A percentile compares a stretch with the other conserved stretches of the same genome.
phyloP scores from a whole-genome alignment of 2,888 invertebrate genomes.

The Nomada ruficornis region DNA sequence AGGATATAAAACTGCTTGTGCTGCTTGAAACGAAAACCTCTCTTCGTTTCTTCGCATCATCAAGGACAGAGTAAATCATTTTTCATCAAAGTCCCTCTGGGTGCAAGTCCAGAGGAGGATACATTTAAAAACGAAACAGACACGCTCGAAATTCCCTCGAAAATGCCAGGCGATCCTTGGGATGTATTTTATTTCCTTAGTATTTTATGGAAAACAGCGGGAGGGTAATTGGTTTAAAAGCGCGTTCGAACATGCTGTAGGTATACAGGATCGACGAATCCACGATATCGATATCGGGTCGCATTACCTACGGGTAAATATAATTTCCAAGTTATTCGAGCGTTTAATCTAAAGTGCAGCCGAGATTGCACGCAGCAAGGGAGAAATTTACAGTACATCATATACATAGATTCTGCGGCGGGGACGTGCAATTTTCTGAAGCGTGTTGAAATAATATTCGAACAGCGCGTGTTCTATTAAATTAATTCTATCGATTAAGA shows the following conservation, averaged over 20 bases:
- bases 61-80: conserved; percentile 13
- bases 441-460: conserved; percentile 28
- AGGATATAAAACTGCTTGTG: conserved; percentile 6
- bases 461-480: conserved; percentile 9
- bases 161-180: neutral
- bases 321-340: conserved; percentile 52
- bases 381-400: conserved; percentile 39
- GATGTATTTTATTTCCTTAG: neutral
- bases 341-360: conserved; percentile 49
- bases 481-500: conserved; percentile 48
- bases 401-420: conserved; percentile 34
- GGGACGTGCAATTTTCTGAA: conserved; percentile 42
- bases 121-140: no score
- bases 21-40: neutral
- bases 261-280: conserved; percentile 15
- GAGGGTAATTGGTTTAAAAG: conserved; percentile 26
- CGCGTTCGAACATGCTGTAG: neutral
- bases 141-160: neutral
- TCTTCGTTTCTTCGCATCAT: neutral
- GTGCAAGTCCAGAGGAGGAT: neutral
- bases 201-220: neutral
- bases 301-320: conserved; percentile 46
- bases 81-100: neutral
- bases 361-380: conserved; percentile 39
- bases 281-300: conserved; percentile 27